Evolutionary conservation across 2,888 invertebrate species (phyloP), one percentile per base, ranked within the genome.

Genomic region (Drosophila longiperda): DNA sequence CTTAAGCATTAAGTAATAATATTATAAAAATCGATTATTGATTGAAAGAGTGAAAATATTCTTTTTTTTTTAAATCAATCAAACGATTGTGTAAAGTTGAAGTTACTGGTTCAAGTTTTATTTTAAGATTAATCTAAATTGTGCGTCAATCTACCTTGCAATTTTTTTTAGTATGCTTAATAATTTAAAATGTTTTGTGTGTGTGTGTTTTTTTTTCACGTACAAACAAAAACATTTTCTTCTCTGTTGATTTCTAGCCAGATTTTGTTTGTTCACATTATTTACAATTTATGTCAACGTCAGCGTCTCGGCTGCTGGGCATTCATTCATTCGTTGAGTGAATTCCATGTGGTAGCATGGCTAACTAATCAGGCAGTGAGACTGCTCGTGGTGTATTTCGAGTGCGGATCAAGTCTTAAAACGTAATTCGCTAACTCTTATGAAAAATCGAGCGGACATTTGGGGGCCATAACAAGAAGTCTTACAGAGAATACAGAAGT

Each of bases 221-320:
- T 32, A 36, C 49, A 57, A 34, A 54, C 36, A 36, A 34, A 36
- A 36, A 7, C 33, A 38, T 58, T 54, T 74, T 53, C 70, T 33
- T 75, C 48, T 40, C 40, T 49, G 60, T 64, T 61, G 66, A 71
- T 78, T 60, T 69, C 54, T 66, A 72, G 50, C 33, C 62, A 52
- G 36, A 73, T 65, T 82, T 79, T 83, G 82, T 88, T 88, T 83
- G 72, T 57, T 62, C 72, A 72, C 73, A 83, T 86, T 88, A 78
- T 84, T 88, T 86, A 83, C 86, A 83, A 75, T 75, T 73, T 66
- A 67, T 80, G 73, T 81, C 85, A 82, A 78, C 72, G 67, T 68
- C 58, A 60, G 55, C 53, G 17, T 53, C 20, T 57, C 36, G 34
- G 36, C 42, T 36, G 26, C 53, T 32, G 38, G 32, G 34, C 42